phyloP scores from a whole-genome alignment of 2,797 vertebrate genomes.

The Gobionotothen gibberifrons region DNA sequence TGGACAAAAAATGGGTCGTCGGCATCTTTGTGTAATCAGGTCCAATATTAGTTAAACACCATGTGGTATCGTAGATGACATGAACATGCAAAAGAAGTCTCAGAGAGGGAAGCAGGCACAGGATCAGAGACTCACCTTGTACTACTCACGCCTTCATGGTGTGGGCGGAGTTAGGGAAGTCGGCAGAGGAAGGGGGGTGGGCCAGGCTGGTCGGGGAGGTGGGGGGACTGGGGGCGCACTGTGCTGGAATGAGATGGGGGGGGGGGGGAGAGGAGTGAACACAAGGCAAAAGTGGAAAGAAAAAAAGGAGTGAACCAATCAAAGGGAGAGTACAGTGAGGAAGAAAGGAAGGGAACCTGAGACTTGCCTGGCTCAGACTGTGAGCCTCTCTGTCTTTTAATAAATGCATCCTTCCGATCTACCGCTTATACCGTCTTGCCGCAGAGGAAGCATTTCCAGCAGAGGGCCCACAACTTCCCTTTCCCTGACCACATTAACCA shows the following conservation, averaged over 20 bases:
- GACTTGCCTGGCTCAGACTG: too few relatives aligned
- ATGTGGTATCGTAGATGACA: background rate
- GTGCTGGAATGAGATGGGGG: constrained; percentile 84
- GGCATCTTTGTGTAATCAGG: background rate
- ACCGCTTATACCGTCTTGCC: too few relatives aligned
- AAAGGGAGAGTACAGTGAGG: constrained; percentile 10
- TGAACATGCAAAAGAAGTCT: background rate
- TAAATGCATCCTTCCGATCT: too few relatives aligned
- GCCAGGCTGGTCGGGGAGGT: constrained; percentile 90
- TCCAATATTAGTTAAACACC: background rate
- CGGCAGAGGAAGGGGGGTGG: constrained; percentile 86
- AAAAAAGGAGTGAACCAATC: constrained; percentile 32
- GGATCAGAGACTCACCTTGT: constrained; percentile 77
- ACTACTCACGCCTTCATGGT: constrained; percentile 91
- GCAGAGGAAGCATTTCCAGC: too few relatives aligned
- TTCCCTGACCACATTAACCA: background rate
- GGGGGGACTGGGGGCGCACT: constrained; percentile 89
- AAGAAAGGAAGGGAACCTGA: background rate
- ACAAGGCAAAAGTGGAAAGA: constrained; percentile 26
- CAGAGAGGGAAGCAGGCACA: background rate
- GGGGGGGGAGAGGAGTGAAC: constrained; percentile 22
- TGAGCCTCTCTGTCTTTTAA: too few relatives aligned
- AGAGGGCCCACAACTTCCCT: background rate
- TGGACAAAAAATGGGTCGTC: background rate
- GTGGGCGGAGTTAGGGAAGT: constrained; percentile 85